Percentiles rank a stretch among this genome's conserved stretches.
These are phyloP conservation scores for Rotaria magnacalcarata DNA, from an alignment of 2,888 invertebrate genomes.

Conservation along the genomic window DNA sequence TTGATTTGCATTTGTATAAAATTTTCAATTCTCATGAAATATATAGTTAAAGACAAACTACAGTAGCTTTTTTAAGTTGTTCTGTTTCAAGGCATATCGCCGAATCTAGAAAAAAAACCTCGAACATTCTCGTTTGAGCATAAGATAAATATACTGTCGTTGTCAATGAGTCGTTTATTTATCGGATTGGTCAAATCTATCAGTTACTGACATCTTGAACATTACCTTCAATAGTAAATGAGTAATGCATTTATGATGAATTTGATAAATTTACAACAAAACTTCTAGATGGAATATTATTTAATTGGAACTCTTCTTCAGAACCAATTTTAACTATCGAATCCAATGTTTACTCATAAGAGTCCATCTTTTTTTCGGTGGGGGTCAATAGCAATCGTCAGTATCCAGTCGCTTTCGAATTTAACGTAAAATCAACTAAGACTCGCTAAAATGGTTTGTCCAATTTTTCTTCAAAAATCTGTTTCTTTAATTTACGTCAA, in stretches of 20 bases:
- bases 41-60: too few relatives aligned
- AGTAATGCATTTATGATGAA: background rate
- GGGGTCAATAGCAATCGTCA: background rate
- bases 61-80: too few relatives aligned
- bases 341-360: background rate
- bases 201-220: background rate
- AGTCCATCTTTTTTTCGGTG: background rate
- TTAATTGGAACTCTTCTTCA: background rate
- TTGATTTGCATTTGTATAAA: too few relatives aligned
- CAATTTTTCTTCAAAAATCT: background rate
- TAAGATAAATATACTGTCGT: too few relatives aligned
- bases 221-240: background rate
- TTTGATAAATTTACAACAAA: background rate
- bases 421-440: constrained; percentile 16
- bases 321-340: background rate
- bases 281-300: background rate
- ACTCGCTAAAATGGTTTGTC: background rate
- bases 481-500: background rate
- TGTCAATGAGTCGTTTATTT: too few relatives aligned
- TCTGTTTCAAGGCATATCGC: too few relatives aligned
- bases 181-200: background rate
- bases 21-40: too few relatives aligned
- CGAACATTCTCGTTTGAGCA: too few relatives aligned
- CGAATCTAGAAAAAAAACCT: too few relatives aligned
- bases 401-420: constrained; percentile 1